phyloP scores from a whole-genome alignment of 2,113 vertebrate genomes.

The Ariopsis seemanni region DNA sequence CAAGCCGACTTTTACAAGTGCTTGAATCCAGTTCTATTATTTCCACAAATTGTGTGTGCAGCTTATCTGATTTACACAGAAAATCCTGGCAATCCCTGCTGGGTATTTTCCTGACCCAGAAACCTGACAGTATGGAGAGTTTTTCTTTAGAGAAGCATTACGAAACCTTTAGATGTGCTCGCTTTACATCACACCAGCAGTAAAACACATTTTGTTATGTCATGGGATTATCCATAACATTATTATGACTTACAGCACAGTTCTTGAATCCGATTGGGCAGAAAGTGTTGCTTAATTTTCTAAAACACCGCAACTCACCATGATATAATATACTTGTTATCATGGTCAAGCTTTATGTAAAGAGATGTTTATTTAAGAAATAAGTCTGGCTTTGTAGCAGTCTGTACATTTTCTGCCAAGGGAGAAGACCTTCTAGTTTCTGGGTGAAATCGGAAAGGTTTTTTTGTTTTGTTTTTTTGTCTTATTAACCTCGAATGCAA shows the following conservation, averaged over 20 bases:
- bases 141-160: background rate
- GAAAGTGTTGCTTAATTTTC: background rate
- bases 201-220: background rate
- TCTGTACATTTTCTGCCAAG: background rate
- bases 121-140: background rate
- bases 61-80: constrained; percentile 16
- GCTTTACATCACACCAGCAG: background rate
- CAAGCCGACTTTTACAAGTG: background rate
- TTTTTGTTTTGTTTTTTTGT: background rate
- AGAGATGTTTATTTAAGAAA: background rate
- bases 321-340: background rate
- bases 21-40: background rate
- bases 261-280: background rate
- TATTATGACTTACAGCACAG: background rate
- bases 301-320: background rate
- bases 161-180: background rate
- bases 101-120: constrained; percentile 19
- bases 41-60: background rate
- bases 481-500: background rate
- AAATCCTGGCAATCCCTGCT: background rate
- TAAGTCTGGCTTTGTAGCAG: background rate
- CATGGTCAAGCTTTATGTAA: background rate
- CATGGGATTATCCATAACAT: background rate
- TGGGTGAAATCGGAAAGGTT: background rate
- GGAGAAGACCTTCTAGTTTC: background rate